Conservation (phyloP, 1,140 invertebrate species). For the Drosophila ercepeae region DNA sequence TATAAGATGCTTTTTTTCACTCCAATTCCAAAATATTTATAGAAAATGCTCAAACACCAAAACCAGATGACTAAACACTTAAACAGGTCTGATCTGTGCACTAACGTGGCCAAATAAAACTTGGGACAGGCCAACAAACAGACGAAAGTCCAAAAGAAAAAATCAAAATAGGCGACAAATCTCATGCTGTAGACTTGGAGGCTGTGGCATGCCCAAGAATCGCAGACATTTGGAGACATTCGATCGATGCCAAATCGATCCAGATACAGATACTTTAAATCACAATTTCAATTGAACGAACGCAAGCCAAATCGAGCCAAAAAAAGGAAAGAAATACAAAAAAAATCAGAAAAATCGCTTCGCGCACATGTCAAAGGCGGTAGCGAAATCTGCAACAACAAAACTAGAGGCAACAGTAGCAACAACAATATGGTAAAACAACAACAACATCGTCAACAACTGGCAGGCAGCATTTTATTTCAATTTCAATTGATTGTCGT, state of each 20-base stretch:
- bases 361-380: conserved; percentile 79
- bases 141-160: conserved; percentile 27
- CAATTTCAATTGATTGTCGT: conserved; percentile 82
- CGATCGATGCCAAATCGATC: conserved; percentile 78
- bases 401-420: conserved; percentile 20
- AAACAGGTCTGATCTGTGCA: conserved; percentile 41
- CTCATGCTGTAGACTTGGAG: conserved; percentile 36
- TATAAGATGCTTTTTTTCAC: background rate
- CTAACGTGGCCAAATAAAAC: conserved; percentile 74
- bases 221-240: conserved; percentile 65
- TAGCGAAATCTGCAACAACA: conserved; percentile 49
- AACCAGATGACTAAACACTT: conserved; percentile 37
- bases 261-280: conserved; percentile 80
- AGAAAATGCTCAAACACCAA: too few relatives aligned
- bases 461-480: conserved; percentile 79
- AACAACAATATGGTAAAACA: conserved; percentile 8
- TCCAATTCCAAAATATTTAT: background rate
- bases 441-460: conserved; percentile 31
- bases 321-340: conserved; percentile 20
- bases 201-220: conserved; percentile 51
- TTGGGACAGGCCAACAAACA: conserved; percentile 59
- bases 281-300: conserved; percentile 70
- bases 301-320: conserved; percentile 53
- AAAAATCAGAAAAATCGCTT: conserved; percentile 64
- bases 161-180: conserved; percentile 76